Evolutionary conservation across 2,888 invertebrate genomes (phyloP), one percentile per base, ranked within the genome.

Genomic region (Nowickia ferox): DNA sequence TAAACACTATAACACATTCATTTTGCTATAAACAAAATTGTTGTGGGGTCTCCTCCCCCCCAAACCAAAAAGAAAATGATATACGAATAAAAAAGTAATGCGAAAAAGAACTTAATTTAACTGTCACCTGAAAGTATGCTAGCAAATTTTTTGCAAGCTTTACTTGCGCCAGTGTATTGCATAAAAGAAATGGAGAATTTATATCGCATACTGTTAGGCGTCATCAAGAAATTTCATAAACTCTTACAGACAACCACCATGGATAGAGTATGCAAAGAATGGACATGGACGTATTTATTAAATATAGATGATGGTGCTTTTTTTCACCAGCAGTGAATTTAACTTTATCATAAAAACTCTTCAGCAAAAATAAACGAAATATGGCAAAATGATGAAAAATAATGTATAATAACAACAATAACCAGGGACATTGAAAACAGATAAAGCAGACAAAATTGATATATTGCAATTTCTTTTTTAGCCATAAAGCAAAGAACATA

Each of bases 121-220:
- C 61, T 76, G 84, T 78, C 78, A 87, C 84, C 87, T 85, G 78
- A 84, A 87, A 84, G 61, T 83, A 87, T 84, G 87, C 87, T 78
- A 78, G 46, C 42, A 79, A n/a, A 77, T 81, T 74, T 75, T 68
- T 42, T 53, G 59, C 46, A 63, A 38, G 71, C 10, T 65, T 68
- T 63, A 42, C 9, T 51, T 69, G 13, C 15, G 13, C 22, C 51
- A n/a, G 46, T 53, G 2, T 65, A 55, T 53, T 44, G 0, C 10
- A 19, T 13, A 13, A 48, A 19, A 17, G 15, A 63, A 1, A 51
- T 57, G 30, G 30, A 30, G 30, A 30, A 30, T 61, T 76, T 68
- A 40, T 61, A 17, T 9, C 51, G 81, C 80, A 76, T 80, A 68
- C 44, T 80, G 51, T 81, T 69, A 74, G 85, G 78, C 57, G 72